Conservation (phyloP, 2,888 invertebrate species). For the Tortrix viridana region DNA sequence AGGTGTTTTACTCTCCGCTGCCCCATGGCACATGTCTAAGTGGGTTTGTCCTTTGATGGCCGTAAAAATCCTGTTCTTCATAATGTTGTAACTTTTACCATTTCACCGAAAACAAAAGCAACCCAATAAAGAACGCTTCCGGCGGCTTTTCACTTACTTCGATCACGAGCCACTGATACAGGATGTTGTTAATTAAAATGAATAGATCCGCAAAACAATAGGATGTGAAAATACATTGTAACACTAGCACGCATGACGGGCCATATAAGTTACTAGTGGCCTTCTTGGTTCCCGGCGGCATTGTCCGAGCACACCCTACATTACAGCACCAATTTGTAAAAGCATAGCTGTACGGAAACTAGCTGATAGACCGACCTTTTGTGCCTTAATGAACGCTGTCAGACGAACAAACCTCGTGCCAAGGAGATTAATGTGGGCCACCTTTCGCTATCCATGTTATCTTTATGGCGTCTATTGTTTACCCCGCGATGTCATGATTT, state of each 20-base stretch:
- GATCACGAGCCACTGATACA: not conserved
- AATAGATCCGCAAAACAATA: conserved; percentile 13
- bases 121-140: too few relatives aligned
- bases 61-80: too few relatives aligned
- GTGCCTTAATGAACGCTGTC: conserved; percentile 78
- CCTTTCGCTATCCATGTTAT: conserved; percentile 68
- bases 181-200: conserved; percentile 15
- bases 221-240: conserved; percentile 9
- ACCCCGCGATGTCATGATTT: conserved; percentile 64
- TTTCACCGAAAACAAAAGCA: too few relatives aligned
- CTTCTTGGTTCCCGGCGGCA: conserved; percentile 31
- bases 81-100: too few relatives aligned
- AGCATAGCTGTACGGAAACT: conserved; percentile 67
- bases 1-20: too few relatives aligned
- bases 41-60: too few relatives aligned
- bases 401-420: conserved; percentile 68
- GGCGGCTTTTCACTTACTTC: conserved; percentile 4
- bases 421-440: conserved; percentile 68
- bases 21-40: too few relatives aligned
- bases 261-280: conserved; percentile 25
- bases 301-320: conserved; percentile 61
- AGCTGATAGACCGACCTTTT: conserved; percentile 75
- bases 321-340: conserved; percentile 72
- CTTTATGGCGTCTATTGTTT: conserved; percentile 69
- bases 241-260: conserved; percentile 23